Evolutionary conservation across 2,113 vertebrate species (phyloP).

Genomic region (Synodontis membranacea): DNA sequence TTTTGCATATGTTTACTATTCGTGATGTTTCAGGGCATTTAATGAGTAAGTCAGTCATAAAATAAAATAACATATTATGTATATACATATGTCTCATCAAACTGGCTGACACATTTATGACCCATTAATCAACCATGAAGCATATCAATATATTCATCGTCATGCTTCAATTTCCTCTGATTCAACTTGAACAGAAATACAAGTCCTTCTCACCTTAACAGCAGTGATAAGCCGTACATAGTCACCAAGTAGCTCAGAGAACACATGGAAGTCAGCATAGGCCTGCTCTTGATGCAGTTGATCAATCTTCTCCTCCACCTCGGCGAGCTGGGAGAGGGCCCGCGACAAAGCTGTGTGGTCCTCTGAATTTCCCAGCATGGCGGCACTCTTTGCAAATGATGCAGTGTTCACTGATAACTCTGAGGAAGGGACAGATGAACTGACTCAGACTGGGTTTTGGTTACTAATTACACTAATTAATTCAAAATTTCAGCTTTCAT

Average conservation of each 20-base stretch:
- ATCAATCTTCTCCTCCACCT: conserved; percentile 98
- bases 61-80: no score
- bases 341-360: conserved; percentile 96
- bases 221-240: conserved; percentile 93
- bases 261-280: conserved; percentile 91
- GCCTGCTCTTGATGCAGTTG: conserved; percentile 95
- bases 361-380: conserved; percentile 98
- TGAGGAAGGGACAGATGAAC: conserved; percentile 55
- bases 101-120: not conserved
- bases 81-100: not conserved
- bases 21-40: not conserved
- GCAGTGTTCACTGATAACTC: conserved; percentile 94
- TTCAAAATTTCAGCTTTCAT: no score
- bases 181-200: not conserved
- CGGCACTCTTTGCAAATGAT: conserved; percentile 94
- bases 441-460: not conserved
- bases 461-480: no score
- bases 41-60: no score
- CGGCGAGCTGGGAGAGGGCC: conserved; percentile 96
- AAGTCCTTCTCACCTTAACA: conserved; percentile 81
- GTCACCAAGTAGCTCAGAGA: conserved; percentile 93
- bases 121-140: not conserved
- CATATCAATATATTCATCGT: not conserved
- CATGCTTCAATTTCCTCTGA: not conserved
- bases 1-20: not conserved